Evolutionary conservation across 2,113 vertebrate genomes (phyloP).

Genomic region (Centropus bengalensis): DNA sequence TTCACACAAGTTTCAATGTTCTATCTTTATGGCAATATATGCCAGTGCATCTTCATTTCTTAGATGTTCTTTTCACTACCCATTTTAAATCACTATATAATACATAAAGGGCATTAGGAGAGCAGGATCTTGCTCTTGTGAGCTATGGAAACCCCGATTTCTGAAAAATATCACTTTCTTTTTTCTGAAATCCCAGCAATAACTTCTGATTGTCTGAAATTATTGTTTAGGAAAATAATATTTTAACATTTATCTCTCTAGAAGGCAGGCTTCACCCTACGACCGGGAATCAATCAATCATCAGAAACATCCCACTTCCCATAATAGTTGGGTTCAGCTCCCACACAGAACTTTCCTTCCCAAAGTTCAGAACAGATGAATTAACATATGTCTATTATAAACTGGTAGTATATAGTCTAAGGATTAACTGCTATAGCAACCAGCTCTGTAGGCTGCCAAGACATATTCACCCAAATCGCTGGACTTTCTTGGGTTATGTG

Average conservation of each 20-base stretch:
- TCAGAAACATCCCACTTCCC: slow-evolving; percentile 1
- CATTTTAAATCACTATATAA: neutral
- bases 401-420: slow-evolving; percentile 5
- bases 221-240: neutral
- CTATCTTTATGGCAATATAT: neutral
- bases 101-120: neutral
- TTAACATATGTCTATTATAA: slow-evolving; percentile 47
- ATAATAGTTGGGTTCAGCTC: slow-evolving; percentile 35
- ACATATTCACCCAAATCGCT: slow-evolving; percentile 28
- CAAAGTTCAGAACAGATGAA: slow-evolving; percentile 40
- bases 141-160: neutral
- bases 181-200: neutral
- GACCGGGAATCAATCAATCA: slow-evolving; percentile 22
- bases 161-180: neutral
- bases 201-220: neutral
- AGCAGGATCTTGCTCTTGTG: neutral
- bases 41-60: neutral
- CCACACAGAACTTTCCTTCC: slow-evolving; percentile 56
- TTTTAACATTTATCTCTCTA: neutral
- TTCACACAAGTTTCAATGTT: neutral
- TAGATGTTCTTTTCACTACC: neutral
- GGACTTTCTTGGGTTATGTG: slow-evolving; percentile 39
- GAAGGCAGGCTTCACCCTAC: neutral
- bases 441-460: slow-evolving; percentile 52
- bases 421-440: slow-evolving; percentile 79